Percentiles rank a stretch among this genome's conserved stretches.
Evolutionary conservation across 2,113 vertebrate species (phyloP).

Genomic region (Oxyruncus cristatus): DNA sequence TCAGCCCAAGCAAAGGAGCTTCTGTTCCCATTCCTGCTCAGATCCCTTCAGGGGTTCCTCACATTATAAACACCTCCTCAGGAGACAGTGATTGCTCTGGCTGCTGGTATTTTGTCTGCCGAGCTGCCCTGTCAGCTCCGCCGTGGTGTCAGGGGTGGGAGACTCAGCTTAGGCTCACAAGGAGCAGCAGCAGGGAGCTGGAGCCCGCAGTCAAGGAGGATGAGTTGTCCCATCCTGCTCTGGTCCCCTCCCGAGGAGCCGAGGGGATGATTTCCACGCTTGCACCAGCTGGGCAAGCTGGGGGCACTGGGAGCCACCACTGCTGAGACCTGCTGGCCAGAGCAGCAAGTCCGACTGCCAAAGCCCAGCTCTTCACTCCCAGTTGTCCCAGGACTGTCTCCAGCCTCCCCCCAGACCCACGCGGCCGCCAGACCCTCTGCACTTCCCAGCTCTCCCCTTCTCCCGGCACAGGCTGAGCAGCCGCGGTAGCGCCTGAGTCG

Average conservation of each 20-base stretch:
- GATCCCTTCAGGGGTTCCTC: background rate
- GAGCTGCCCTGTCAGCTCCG: background rate
- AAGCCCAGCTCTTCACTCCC: fast-evolving
- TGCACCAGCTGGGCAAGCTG: background rate
- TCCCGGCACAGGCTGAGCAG: background rate
- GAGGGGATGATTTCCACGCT: background rate
- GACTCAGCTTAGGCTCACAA: background rate
- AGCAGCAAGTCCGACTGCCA: fast-evolving
- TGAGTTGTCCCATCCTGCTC: background rate
- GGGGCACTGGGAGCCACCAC: background rate
- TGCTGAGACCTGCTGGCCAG: background rate
- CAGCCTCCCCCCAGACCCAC: fast-evolving
- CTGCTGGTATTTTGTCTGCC: background rate
- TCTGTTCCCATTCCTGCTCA: background rate
- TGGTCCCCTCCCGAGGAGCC: background rate
- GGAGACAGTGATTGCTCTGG: background rate
- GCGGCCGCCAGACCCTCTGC: fast-evolving
- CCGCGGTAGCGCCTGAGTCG: fast-evolving
- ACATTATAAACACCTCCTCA: background rate
- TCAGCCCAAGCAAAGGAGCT: background rate
- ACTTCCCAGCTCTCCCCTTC: background rate
- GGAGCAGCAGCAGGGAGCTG: background rate
- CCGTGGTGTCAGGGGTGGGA: background rate
- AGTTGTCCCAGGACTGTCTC: background rate
- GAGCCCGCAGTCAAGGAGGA: background rate